phyloP scores from a whole-genome alignment of 1,140 invertebrate species.

The Lucilia sericata region DNA sequence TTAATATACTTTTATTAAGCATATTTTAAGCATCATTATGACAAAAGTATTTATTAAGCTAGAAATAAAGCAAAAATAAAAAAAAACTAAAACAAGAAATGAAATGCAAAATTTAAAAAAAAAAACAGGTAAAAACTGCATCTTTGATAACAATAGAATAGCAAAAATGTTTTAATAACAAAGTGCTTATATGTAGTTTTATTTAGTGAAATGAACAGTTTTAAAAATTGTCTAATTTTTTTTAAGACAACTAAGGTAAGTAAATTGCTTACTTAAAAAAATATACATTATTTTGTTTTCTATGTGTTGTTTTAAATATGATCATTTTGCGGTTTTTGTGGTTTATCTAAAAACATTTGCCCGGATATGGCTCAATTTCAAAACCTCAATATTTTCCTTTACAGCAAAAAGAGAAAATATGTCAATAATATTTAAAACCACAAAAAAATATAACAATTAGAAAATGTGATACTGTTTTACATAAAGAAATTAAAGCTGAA shows the following conservation, averaged over 20 bases:
- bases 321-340: background rate
- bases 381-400: background rate
- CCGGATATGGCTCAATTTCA: background rate
- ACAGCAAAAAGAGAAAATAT: no score
- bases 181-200: background rate
- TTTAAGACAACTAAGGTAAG: no score
- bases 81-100: background rate
- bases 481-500: no score
- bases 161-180: background rate
- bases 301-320: background rate
- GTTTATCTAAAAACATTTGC: background rate
- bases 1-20: background rate
- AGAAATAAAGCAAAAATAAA: background rate
- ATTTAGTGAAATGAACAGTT: background rate
- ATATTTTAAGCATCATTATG: background rate
- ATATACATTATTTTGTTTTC: background rate
- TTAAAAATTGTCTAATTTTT: no score
- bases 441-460: no score
- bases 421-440: no score
- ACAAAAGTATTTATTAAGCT: background rate
- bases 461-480: no score
- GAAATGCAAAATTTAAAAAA: background rate
- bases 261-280: no score
- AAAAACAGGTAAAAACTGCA: background rate
- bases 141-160: background rate